phyloP scores from a whole-genome alignment of 2,888 invertebrate genomes.

The Carpatolechia fugitivella region DNA sequence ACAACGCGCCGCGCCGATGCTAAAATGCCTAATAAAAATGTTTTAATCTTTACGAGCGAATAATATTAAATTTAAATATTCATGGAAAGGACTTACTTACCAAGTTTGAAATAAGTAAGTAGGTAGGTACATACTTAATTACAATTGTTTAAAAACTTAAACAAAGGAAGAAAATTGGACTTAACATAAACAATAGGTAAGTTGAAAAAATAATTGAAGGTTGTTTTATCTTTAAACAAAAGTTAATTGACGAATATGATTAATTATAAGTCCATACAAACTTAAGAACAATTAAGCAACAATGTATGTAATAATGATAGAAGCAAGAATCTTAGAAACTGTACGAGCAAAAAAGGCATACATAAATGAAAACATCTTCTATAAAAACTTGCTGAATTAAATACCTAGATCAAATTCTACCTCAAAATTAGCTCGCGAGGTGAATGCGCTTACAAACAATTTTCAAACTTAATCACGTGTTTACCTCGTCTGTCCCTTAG shows the following conservation, averaged over 20 bases:
- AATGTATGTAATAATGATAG: not conserved
- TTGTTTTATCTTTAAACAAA: too few species aligned
- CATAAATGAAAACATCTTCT: not conserved
- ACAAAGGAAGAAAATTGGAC: not conserved
- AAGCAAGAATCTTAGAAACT: not conserved
- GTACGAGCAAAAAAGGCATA: not conserved
- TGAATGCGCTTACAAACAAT: constrained; percentile 17
- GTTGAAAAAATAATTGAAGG: not conserved
- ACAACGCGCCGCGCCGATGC: too few species aligned
- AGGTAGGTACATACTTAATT: too few species aligned
- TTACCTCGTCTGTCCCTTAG: constrained; percentile 34
- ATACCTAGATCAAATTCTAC: not conserved
- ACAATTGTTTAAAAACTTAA: too few species aligned
- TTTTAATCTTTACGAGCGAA: too few species aligned
- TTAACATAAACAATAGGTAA: not conserved
- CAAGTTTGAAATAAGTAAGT: too few species aligned
- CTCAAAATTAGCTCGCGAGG: not conserved
- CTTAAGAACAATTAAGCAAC: constrained; percentile 2
- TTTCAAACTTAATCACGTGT: constrained; percentile 25
- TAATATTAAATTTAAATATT: too few species aligned
- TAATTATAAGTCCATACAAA: not conserved
- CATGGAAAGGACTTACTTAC: too few species aligned
- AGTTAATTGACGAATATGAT: too few species aligned
- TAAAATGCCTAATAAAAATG: too few species aligned
- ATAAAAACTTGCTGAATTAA: not conserved